These are phyloP conservation scores for Rhinoptilus africanus DNA, from an alignment of 2,113 vertebrate species.

Conservation along the genomic window DNA sequence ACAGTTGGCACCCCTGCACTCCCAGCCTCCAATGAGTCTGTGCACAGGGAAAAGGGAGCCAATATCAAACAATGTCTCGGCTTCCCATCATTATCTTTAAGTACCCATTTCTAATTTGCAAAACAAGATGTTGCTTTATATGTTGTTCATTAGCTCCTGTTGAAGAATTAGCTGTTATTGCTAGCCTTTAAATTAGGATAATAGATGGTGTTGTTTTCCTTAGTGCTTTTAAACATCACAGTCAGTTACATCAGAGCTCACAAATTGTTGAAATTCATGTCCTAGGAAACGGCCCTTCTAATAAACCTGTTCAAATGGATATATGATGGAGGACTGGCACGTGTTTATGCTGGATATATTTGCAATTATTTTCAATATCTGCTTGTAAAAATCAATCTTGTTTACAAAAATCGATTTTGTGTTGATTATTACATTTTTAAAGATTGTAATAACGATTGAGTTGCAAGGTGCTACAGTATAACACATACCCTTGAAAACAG, in stretches of 20 bases:
- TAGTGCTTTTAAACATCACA: neutral
- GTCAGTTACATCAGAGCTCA: neutral
- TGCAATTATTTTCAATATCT: no score
- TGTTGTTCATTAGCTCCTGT: neutral
- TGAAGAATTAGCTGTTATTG: neutral
- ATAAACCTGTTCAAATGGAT: neutral
- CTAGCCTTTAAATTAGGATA: neutral
- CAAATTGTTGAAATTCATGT: neutral
- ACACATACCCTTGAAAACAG: neutral
- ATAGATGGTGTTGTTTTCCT: neutral
- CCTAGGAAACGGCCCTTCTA: neutral
- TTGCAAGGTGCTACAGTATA: neutral
- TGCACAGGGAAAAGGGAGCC: neutral
- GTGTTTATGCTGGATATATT: neutral
- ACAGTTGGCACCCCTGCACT: fast-evolving
- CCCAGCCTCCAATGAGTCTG: neutral
- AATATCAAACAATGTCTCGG: neutral
- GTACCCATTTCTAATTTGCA: neutral
- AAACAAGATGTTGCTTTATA: neutral
- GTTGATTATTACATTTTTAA: neutral
- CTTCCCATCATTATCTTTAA: neutral
- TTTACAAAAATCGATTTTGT: neutral
- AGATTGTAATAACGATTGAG: neutral
- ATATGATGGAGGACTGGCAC: neutral
- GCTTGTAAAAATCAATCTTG: neutral